Percentiles rank a stretch among this genome's conserved stretches.
Evolutionary conservation across 2,888 invertebrate species (phyloP).

Genomic region (Calameuta idolon): DNA sequence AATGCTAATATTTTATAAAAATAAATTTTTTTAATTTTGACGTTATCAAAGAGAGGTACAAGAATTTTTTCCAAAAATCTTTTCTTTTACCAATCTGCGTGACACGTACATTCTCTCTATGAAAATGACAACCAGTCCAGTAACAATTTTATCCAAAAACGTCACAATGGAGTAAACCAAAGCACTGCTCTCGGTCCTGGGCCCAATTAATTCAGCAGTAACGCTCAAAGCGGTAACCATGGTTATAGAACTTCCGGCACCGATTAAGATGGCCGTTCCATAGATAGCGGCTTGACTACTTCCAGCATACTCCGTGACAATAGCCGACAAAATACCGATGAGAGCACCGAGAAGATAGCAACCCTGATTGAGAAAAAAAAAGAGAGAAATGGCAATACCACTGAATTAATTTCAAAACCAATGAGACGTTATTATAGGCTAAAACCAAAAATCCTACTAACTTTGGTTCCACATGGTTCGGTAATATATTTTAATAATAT

Average conservation of each 20-base stretch:
- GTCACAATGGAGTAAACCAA: slow-evolving; percentile 94
- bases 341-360: slow-evolving; percentile 70
- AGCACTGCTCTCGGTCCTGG: slow-evolving; percentile 87
- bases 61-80: neutral
- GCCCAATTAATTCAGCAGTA: slow-evolving; percentile 90
- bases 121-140: slow-evolving; percentile 86
- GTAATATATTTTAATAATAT: slow-evolving; percentile 78
- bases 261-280: slow-evolving; percentile 70
- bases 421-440: neutral
- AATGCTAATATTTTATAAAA: neutral
- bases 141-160: slow-evolving; percentile 91
- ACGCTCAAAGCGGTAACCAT: slow-evolving; percentile 90
- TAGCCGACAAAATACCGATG: slow-evolving; percentile 65
- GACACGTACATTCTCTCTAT: slow-evolving; percentile 78
- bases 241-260: slow-evolving; percentile 86
- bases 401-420: too few species aligned
- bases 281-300: slow-evolving; percentile 66
- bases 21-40: neutral
- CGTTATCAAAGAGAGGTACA: too few species aligned
- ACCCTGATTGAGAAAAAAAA: too few species aligned
- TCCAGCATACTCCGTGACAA: slow-evolving; percentile 61
- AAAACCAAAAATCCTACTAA: slow-evolving; percentile 55
- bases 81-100: neutral
- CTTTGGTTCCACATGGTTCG: slow-evolving; percentile 77
- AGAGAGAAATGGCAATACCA: too few species aligned